Conservation (phyloP, 1,140 invertebrate species). For the Doryteuthis pealeii region DNA sequence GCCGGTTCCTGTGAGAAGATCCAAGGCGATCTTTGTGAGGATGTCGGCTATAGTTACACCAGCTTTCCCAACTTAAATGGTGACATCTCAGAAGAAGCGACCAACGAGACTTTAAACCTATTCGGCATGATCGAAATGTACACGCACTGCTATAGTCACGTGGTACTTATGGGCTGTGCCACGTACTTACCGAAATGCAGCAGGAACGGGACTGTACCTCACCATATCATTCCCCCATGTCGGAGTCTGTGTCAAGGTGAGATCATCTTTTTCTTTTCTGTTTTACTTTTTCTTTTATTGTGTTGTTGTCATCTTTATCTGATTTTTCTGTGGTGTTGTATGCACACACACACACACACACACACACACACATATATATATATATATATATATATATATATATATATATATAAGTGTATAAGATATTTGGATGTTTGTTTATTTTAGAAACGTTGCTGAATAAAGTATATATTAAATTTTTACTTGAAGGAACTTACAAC, state of each 20-base stretch:
- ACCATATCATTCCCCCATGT: constrained; percentile 49
- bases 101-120: constrained; percentile 20
- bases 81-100: constrained; percentile 23
- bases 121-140: constrained; percentile 30
- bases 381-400: too few species aligned
- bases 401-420: too few species aligned
- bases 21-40: constrained; percentile 25
- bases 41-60: constrained; percentile 34
- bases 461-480: too few species aligned
- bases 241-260: constrained; percentile 48
- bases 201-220: constrained; percentile 26
- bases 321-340: too few species aligned
- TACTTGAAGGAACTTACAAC: too few species aligned
- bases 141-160: constrained; percentile 44
- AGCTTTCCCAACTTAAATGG: constrained; percentile 44
- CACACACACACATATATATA: too few species aligned
- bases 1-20: constrained; percentile 34
- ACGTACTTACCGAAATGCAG: constrained; percentile 45
- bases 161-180: constrained; percentile 40
- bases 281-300: neutral
- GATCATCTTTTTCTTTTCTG: neutral
- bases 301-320: too few species aligned
- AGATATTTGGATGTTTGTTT: too few species aligned
- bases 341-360: too few species aligned
- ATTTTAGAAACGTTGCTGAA: too few species aligned